Conservation (phyloP, 2,888 invertebrate species). For the Leptinotarsa juncta region DNA sequence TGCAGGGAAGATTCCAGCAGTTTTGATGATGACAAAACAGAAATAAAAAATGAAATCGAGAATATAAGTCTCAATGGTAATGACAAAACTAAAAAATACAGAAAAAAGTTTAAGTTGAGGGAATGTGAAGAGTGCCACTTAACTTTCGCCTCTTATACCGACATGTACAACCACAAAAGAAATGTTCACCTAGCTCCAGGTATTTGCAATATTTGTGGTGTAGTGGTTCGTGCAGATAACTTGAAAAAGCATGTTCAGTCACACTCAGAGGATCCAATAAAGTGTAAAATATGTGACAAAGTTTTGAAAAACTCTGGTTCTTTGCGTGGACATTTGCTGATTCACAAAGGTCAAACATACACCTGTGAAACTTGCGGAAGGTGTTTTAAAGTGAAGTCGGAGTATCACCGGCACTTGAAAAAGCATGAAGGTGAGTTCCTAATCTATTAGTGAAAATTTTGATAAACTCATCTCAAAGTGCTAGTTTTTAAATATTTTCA, state of each 20-base stretch:
- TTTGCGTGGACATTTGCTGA: conserved; percentile 54
- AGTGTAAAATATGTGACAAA: conserved; percentile 55
- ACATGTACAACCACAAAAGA: conserved; percentile 52
- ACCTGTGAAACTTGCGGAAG: conserved; percentile 58
- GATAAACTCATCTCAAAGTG: too few species aligned
- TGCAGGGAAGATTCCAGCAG: conserved; percentile 8
- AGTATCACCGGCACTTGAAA: conserved; percentile 55
- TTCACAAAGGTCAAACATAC: conserved; percentile 53
- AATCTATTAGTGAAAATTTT: neutral
- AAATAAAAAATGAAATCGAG: conserved; percentile 23
- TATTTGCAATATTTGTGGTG: conserved; percentile 59
- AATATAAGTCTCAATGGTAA: conserved; percentile 15
- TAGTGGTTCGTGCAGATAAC: conserved; percentile 55
- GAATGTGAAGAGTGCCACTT: conserved; percentile 49
- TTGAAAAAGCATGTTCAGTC: conserved; percentile 54
- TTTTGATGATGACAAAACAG: conserved; percentile 22
- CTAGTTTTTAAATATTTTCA: too few species aligned
- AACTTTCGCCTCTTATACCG: conserved; percentile 49
- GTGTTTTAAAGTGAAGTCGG: conserved; percentile 54
- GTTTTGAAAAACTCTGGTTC: conserved; percentile 58
- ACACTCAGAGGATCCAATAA: conserved; percentile 54
- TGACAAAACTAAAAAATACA: conserved; percentile 20
- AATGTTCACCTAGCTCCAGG: conserved; percentile 52
- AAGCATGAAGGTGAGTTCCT: conserved; percentile 51
- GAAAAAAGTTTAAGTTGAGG: conserved; percentile 6